Conservation (phyloP, 2,113 vertebrate species). For the Pluvianellus socialis region DNA sequence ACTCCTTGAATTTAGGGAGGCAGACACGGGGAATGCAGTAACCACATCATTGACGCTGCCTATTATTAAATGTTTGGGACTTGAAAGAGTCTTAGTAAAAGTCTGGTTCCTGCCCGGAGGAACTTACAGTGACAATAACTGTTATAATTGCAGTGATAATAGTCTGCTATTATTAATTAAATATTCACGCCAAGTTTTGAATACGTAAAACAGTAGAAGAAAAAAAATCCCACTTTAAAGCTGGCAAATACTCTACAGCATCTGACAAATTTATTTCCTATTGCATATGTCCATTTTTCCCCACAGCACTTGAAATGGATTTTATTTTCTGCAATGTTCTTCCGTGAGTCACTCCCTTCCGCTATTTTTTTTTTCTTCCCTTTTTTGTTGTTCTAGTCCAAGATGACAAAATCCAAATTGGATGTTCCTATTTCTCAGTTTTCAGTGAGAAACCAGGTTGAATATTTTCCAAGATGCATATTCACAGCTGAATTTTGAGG, state of each 20-base stretch:
- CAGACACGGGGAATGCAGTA: not conserved
- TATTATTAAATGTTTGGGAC: not conserved
- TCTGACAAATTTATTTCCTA: not conserved
- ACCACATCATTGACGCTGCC: not conserved
- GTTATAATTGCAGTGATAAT: not conserved
- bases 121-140: not conserved
- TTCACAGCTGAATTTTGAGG: not conserved
- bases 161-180: not conserved
- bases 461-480: not conserved
- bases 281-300: not conserved
- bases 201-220: not conserved
- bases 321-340: not conserved
- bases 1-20: not conserved
- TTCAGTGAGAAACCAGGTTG: not conserved
- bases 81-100: not conserved
- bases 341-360: not conserved
- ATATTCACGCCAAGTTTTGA: not conserved
- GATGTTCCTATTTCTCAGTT: not conserved
- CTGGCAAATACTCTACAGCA: not conserved
- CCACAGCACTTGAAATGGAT: not conserved
- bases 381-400: not conserved
- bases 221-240: not conserved
- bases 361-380: not conserved
- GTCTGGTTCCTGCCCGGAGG: not conserved
- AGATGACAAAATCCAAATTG: not conserved